Conservation (phyloP, 2,888 invertebrate genomes). For the Phoenoteleia sp. region DNA sequence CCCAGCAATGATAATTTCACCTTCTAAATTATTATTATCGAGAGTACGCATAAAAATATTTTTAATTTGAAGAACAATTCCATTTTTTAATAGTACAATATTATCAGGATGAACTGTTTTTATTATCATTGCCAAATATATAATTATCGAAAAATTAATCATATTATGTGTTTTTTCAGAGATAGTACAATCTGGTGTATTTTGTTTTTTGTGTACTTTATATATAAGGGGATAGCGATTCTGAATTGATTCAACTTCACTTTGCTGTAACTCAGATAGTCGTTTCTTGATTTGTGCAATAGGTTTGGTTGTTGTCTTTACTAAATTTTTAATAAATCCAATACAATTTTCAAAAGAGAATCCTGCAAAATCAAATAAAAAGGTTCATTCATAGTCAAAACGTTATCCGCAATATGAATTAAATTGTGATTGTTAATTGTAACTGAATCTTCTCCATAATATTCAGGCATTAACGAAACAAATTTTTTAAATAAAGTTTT, state of each 20-base stretch:
- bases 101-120: conserved; percentile 12
- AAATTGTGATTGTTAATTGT: conserved; percentile 22
- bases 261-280: conserved; percentile 11
- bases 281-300: conserved; percentile 11
- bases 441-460: not conserved
- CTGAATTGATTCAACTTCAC: not conserved
- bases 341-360: conserved; percentile 24
- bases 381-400: not conserved
- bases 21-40: not conserved
- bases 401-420: conserved; percentile 11
- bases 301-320: conserved; percentile 20
- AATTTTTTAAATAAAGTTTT: not conserved
- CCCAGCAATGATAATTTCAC: not conserved
- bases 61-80: conserved; percentile 9
- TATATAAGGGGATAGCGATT: conserved; percentile 12
- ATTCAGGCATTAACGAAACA: not conserved
- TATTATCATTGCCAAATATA: no score
- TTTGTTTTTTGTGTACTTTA: conserved; percentile 1
- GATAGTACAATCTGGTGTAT: no score
- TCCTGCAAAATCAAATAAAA: conserved; percentile 1
- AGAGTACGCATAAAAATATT: not conserved
- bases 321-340: conserved; percentile 20
- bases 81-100: conserved; percentile 17
- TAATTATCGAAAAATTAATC: not conserved
- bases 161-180: not conserved